phyloP scores from a whole-genome alignment of 2,888 invertebrate species.

The Eristalinus aeneus region DNA sequence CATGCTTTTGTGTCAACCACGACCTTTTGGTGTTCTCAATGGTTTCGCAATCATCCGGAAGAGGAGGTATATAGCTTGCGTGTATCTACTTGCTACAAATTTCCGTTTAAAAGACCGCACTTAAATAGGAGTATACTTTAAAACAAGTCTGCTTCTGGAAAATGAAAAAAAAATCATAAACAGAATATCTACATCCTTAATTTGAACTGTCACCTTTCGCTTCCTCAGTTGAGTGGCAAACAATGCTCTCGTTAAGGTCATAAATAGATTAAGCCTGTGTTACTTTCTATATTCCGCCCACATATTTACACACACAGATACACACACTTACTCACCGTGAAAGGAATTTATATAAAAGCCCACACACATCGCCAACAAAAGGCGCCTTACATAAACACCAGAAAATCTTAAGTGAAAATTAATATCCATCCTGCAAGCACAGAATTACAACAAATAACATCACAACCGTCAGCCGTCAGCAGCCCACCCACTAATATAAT shows the following conservation, averaged over 20 bases:
- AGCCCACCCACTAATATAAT: constrained; percentile 6
- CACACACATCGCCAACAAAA: constrained; percentile 11
- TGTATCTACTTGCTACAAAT: too few species aligned
- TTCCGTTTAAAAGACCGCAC: too few species aligned
- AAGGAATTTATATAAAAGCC: constrained; percentile 19
- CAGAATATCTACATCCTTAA: neutral
- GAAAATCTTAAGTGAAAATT: constrained; percentile 16
- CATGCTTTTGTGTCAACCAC: too few species aligned
- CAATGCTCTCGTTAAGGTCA: constrained; percentile 3
- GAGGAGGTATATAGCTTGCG: neutral
- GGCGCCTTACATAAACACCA: constrained; percentile 44
- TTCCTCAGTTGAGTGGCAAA: constrained; percentile 31
- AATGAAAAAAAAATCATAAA: neutral
- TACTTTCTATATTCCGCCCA: neutral
- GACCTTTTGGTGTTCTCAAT: neutral
- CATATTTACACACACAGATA: neutral
- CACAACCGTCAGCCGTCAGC: neutral
- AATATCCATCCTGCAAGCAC: constrained; percentile 28
- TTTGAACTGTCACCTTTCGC: neutral
- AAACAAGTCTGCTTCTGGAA: neutral
- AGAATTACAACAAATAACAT: constrained; percentile 30
- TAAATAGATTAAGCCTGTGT: constrained; percentile 30
- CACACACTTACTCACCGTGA: neutral
- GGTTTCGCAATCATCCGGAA: neutral
- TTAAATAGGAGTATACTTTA: too few species aligned